Conservation (phyloP, 2,113 vertebrate species). For the Hassar affinis region DNA sequence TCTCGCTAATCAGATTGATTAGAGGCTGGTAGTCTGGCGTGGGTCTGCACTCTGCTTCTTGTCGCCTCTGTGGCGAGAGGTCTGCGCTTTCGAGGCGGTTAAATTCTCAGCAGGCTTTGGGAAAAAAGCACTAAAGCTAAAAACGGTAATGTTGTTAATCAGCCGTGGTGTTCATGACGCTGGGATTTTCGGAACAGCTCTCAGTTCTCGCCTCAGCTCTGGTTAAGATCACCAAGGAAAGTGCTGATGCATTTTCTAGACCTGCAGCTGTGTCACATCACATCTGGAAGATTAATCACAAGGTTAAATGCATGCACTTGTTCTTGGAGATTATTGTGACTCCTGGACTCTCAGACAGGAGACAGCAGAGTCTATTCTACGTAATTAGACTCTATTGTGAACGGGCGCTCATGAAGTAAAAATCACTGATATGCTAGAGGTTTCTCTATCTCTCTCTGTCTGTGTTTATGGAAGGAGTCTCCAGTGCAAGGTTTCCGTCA, state of each 20-base stretch:
- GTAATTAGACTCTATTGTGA: no score
- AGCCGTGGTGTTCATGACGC: no score
- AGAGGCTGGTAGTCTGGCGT: slow-evolving; percentile 65
- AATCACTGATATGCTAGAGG: no score
- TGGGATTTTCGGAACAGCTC: no score
- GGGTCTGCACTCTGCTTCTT: slow-evolving; percentile 38
- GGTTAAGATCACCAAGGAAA: not conserved
- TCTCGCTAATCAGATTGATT: slow-evolving; percentile 74
- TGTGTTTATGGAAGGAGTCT: no score
- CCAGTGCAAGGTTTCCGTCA: no score
- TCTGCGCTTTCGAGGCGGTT: slow-evolving; percentile 55
- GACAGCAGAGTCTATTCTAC: no score
- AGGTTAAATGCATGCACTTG: not conserved
- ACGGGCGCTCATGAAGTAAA: no score
- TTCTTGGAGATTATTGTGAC: not conserved
- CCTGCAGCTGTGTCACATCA: not conserved
- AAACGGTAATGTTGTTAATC: not conserved
- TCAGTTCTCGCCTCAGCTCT: no score
- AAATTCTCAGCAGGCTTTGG: not conserved
- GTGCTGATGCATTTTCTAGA: not conserved
- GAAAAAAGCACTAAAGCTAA: not conserved
- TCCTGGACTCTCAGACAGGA: no score
- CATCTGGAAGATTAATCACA: not conserved
- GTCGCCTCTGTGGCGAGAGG: not conserved
- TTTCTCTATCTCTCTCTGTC: no score